phyloP scores from a whole-genome alignment of 1,140 invertebrate genomes.

The silkworm (Bombyx mori) region DNA sequence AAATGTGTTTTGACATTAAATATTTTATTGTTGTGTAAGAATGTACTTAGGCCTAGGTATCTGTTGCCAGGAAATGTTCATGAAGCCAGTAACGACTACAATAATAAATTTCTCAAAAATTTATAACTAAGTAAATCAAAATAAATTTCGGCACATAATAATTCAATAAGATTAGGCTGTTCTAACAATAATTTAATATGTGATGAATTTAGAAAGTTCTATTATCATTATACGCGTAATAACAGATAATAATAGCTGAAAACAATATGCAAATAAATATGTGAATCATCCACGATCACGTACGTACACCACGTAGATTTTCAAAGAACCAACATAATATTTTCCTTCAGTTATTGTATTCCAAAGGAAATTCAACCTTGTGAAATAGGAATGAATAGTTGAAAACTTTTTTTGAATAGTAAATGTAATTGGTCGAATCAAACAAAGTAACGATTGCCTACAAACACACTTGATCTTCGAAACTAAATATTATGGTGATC shows the following conservation, averaged over 20 bases:
- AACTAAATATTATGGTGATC: constrained; percentile 40
- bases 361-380: background rate
- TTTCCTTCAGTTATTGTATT: background rate
- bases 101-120: constrained; percentile 6
- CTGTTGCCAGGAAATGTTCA: too few species aligned
- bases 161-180: background rate
- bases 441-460: constrained; percentile 45
- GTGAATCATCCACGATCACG: constrained; percentile 27
- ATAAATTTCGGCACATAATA: background rate
- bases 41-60: too few species aligned
- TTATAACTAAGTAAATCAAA: background rate
- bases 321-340: constrained; percentile 1
- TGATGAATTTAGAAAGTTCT: constrained; percentile 35
- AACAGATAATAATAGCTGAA: constrained; percentile 32
- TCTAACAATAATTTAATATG: constrained; percentile 5
- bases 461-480: constrained; percentile 40
- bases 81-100: too few species aligned
- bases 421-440: constrained; percentile 19
- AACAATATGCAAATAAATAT: constrained; percentile 54
- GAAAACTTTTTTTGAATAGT: background rate
- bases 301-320: constrained; percentile 9
- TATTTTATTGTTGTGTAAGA: constrained; percentile 12
- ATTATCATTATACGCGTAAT: constrained; percentile 27
- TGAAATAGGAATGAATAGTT: background rate
- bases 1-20: constrained; percentile 26